Evolutionary conservation across 2,888 invertebrate genomes (phyloP), one percentile per base, ranked within the genome.

Genomic region (Acronicta aceris): DNA sequence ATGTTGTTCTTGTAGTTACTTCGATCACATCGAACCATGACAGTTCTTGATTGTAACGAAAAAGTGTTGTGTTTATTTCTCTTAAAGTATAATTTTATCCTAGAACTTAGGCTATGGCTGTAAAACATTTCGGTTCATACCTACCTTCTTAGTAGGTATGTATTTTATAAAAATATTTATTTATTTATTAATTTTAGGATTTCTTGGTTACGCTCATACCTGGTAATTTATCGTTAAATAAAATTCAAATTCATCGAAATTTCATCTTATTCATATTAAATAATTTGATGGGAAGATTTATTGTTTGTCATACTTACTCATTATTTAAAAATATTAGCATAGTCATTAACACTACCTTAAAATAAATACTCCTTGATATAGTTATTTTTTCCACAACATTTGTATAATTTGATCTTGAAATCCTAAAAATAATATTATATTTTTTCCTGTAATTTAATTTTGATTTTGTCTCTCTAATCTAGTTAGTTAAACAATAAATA

Each of bases 381-480:
- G 33, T 12, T 33, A 33, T 3, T 33, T 10, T 12, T 30, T 9
- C 12, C 12, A 4, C 12, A 12, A 12, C 4, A 33, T 33, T 33
- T 33, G 5, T 33, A 0, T 2, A 33, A 38, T n/a, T 36, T 38
- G n/a, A 38, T 38, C 38, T 36, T 38, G 38, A n/a, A 38, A 38
- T 38, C 38, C n/a, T 38, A n/a, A 38, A 38, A 38, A 38, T 6
- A n/a, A 38, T 38, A n/a, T 33, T 3, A 12, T 33, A 12, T 52
- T 42, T 56, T 52, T 57, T 43, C 41, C 38, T 64, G 16, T 40
- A 36, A 63, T 75, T 70, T 79, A 70, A 76, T 76, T 82, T 80
- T 52, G 51, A 76, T 33, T 52, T 70, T 56, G 69, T 77, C 81
- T 81, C 72, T 77, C 76, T 81, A 70, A 57, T 65, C 45, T 79